A percentile compares a stretch with the other conserved stretches of the same genome.
These are phyloP conservation scores for Micronisus gabar DNA, from an alignment of 2,113 vertebrate species.

Conservation along the genomic window DNA sequence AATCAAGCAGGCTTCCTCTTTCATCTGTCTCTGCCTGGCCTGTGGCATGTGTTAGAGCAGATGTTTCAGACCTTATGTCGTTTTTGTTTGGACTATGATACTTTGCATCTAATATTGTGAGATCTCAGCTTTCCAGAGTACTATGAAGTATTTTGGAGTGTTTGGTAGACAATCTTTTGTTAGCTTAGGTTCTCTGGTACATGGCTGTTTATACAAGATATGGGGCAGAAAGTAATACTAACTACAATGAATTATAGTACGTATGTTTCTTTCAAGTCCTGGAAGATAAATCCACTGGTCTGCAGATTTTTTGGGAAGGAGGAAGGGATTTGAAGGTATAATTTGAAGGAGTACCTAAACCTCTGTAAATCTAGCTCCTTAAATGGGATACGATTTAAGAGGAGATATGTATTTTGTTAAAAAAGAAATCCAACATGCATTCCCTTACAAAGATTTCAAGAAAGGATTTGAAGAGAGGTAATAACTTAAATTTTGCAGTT, in stretches of 20 bases:
- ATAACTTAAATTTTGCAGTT: background rate
- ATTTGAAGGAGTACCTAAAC: background rate
- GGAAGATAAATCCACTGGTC: background rate
- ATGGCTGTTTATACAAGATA: background rate
- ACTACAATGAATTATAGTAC: background rate
- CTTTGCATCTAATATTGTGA: background rate
- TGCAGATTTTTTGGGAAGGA: background rate
- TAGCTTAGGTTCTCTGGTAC: background rate
- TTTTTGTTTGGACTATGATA: background rate
- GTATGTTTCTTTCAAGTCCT: fast-evolving
- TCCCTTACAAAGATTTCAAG: background rate
- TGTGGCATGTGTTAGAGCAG: background rate
- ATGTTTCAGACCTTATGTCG: background rate
- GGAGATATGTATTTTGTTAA: background rate
- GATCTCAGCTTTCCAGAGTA: background rate
- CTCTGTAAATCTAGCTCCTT: background rate
- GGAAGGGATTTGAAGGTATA: background rate
- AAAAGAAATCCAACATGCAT: background rate
- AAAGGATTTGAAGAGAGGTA: background rate
- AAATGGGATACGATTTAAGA: background rate
- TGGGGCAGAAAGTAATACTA: background rate
- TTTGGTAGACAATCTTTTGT: background rate
- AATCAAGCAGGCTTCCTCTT: background rate
- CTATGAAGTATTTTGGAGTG: background rate
- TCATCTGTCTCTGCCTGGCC: background rate